Percentiles rank a stretch among this genome's conserved stretches.
Evolutionary conservation across 2,113 vertebrate species (phyloP).

Genomic region (Zootoca vivipara): DNA sequence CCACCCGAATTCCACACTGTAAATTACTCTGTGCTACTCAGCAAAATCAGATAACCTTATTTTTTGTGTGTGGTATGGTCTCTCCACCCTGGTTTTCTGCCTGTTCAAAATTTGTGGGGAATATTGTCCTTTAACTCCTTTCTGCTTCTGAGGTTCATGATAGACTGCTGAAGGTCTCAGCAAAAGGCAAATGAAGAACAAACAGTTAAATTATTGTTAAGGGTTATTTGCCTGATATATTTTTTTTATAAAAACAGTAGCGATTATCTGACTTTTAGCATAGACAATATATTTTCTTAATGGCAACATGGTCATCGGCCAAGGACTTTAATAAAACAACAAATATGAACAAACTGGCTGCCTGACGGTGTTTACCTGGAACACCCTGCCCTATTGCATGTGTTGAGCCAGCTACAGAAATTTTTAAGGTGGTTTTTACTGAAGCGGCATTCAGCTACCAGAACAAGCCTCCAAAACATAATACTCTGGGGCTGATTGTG

Average conservation of each 20-base stretch:
- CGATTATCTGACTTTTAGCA: not conserved
- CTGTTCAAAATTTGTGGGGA: not conserved
- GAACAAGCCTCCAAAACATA: not conserved
- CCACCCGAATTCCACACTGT: not conserved
- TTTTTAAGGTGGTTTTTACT: conserved; percentile 14
- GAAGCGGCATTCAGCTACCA: not conserved
- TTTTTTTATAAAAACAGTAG: not conserved
- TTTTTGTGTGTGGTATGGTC: not conserved
- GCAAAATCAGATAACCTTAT: not conserved
- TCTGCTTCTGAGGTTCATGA: not conserved
- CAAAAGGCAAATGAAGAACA: not conserved
- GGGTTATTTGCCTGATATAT: not conserved
- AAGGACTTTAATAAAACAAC: conserved; percentile 23
- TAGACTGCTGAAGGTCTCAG: not conserved
- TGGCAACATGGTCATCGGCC: conserved; percentile 3
- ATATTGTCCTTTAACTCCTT: not conserved
- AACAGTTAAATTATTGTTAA: not conserved
- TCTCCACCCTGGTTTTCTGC: not conserved
- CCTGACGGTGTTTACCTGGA: not conserved
- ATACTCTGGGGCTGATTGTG: not conserved
- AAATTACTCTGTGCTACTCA: not conserved
- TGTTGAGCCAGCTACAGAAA: not conserved
- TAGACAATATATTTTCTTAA: conserved; percentile 10
- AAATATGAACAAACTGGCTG: conserved; percentile 24
- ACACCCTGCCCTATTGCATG: not conserved